Evolutionary conservation across 2,888 invertebrate genomes (phyloP).

Genomic region (Apamea sordens): DNA sequence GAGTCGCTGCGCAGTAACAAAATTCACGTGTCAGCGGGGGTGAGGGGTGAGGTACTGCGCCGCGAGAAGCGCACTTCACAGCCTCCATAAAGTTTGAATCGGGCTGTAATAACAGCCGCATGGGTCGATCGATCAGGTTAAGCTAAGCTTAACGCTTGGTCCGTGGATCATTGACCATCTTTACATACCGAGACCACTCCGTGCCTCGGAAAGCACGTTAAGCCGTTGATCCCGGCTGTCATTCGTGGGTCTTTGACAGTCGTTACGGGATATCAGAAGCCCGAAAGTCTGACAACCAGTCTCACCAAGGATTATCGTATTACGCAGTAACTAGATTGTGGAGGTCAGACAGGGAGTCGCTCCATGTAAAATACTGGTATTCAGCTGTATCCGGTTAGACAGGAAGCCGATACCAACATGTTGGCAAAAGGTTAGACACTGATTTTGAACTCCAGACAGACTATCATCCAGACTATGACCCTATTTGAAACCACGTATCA

Average conservation of each 20-base stretch:
- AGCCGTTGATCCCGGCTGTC: background rate
- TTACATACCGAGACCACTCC: background rate
- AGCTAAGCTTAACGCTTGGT: too few relatives aligned
- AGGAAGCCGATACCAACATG: background rate
- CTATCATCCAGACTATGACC: background rate
- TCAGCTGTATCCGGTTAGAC: background rate
- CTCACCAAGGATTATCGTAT: background rate
- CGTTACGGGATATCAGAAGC: background rate
- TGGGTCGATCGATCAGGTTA: too few relatives aligned
- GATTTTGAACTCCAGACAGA: too few relatives aligned
- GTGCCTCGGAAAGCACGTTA: background rate
- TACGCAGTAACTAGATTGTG: background rate
- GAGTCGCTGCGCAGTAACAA: too few relatives aligned
- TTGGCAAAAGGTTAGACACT: background rate
- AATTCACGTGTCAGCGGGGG: too few relatives aligned
- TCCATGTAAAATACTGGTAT: too few relatives aligned
- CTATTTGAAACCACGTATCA: background rate
- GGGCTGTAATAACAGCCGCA: background rate
- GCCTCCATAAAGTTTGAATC: too few relatives aligned
- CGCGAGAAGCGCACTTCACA: too few relatives aligned
- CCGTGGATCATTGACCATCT: too few relatives aligned
- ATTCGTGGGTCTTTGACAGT: background rate
- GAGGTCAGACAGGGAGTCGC: background rate
- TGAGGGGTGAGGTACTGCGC: too few relatives aligned
- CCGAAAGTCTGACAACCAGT: background rate